phyloP scores from a whole-genome alignment of 2,113 vertebrate species.

The Tupaia tana region DNA sequence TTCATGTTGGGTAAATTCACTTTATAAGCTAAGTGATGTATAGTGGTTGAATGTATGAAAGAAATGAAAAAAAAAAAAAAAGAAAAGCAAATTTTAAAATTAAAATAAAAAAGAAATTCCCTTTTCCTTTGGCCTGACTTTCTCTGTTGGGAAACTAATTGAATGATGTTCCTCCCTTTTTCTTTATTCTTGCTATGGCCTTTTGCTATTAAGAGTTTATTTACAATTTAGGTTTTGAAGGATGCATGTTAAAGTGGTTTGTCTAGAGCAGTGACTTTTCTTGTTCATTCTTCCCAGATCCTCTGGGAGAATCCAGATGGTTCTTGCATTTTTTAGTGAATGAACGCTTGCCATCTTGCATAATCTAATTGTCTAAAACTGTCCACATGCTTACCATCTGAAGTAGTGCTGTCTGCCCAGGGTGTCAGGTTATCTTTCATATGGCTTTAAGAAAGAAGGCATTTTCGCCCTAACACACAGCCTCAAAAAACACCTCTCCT shows the following conservation, averaged over 20 bases:
- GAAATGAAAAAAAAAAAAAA: no score
- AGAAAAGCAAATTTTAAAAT: no score
- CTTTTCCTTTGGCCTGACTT: not conserved
- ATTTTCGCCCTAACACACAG: conserved; percentile 30
- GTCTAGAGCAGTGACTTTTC: conserved; percentile 49
- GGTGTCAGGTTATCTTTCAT: conserved; percentile 42
- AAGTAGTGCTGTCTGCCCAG: conserved; percentile 56
- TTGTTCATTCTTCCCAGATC: conserved; percentile 39
- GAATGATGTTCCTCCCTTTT: not conserved
- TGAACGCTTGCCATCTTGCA: conserved; percentile 49
- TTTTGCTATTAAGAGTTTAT: conserved; percentile 40
- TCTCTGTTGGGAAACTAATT: not conserved
- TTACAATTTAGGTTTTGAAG: conserved; percentile 58
- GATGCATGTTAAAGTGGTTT: conserved; percentile 58
- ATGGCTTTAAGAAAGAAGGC: conserved; percentile 54
- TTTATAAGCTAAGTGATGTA: no score
- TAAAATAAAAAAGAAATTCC: not conserved
- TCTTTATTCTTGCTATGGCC: conserved; percentile 17
- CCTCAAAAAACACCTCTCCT: conserved; percentile 37
- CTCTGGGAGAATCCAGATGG: conserved; percentile 61
- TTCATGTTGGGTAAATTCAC: no score
- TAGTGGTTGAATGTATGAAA: no score
- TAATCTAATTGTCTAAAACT: conserved; percentile 57
- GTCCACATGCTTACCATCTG: conserved; percentile 48
- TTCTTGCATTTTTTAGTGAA: conserved; percentile 69